Evolutionary conservation across 2,113 vertebrate species (phyloP).

Genomic region (Vombatus ursinus): DNA sequence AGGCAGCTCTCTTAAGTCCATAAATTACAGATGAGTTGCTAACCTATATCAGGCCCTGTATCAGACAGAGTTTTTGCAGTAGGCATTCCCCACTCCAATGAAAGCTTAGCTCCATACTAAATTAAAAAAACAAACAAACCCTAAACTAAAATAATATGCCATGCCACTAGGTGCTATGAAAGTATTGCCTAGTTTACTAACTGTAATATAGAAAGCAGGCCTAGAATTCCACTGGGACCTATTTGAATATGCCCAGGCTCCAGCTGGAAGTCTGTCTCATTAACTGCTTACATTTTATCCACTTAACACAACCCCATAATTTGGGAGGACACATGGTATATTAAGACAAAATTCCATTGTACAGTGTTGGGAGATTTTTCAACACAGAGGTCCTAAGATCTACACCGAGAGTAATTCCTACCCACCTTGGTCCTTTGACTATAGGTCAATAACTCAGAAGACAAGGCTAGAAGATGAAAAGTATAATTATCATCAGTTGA

Average conservation of each 20-base stretch:
- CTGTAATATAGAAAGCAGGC: neutral
- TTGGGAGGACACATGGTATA: neutral
- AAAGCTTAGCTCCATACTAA: neutral
- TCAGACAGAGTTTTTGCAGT: neutral
- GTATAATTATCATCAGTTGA: neutral
- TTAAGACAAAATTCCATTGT: neutral
- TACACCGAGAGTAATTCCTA: neutral
- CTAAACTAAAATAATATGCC: neutral
- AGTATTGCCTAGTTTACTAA: neutral
- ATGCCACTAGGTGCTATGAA: neutral
- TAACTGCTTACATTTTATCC: neutral
- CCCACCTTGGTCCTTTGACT: neutral
- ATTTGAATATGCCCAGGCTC: neutral
- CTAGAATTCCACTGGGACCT: neutral
- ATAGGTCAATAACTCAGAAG: neutral
- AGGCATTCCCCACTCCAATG: neutral
- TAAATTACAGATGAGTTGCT: neutral
- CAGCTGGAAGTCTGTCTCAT: neutral
- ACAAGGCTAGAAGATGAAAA: neutral
- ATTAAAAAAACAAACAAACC: neutral
- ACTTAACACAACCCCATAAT: neutral
- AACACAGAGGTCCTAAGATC: neutral
- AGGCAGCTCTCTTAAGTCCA: neutral
- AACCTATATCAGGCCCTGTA: neutral
- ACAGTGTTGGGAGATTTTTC: neutral